A percentile compares a stretch with the other conserved stretches of the same genome.
phyloP scores from a whole-genome alignment of 2,888 invertebrate genomes.

The Acanthoscelides obtectus region DNA sequence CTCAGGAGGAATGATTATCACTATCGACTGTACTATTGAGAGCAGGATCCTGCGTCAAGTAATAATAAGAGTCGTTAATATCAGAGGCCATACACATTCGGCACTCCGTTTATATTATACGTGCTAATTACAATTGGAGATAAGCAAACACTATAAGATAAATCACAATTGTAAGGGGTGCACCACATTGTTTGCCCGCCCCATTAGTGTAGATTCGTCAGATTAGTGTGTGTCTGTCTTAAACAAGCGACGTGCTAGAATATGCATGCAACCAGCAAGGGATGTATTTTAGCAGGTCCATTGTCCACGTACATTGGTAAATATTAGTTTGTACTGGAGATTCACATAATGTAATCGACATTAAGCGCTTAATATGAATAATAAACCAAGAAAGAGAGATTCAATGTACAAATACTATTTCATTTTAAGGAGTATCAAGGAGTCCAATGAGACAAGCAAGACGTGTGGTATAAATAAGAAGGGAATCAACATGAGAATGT shows the following conservation, averaged over 20 bases:
- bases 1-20: no score
- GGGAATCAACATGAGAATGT: no score
- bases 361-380: no score
- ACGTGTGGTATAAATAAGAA: no score
- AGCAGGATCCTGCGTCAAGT: not conserved
- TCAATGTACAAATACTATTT: no score
- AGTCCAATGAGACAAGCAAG: no score
- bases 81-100: constrained; percentile 24
- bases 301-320: no score
- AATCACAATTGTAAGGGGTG: constrained; percentile 30
- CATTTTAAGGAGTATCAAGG: no score
- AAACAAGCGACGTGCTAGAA: not conserved
- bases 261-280: not conserved
- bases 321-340: no score
- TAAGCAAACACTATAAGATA: constrained; percentile 33
- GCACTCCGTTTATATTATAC: constrained; percentile 30
- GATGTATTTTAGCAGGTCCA: not conserved
- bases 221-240: constrained; percentile 2
- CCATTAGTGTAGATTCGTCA: constrained; percentile 10
- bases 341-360: no score
- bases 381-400: no score
- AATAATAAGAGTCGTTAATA: constrained; percentile 24
- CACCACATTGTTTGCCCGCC: constrained; percentile 9
- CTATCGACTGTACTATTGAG: not conserved
- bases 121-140: constrained; percentile 37